Conservation (phyloP, 2,797 vertebrate species). For the Rhynchotus rufescens region DNA sequence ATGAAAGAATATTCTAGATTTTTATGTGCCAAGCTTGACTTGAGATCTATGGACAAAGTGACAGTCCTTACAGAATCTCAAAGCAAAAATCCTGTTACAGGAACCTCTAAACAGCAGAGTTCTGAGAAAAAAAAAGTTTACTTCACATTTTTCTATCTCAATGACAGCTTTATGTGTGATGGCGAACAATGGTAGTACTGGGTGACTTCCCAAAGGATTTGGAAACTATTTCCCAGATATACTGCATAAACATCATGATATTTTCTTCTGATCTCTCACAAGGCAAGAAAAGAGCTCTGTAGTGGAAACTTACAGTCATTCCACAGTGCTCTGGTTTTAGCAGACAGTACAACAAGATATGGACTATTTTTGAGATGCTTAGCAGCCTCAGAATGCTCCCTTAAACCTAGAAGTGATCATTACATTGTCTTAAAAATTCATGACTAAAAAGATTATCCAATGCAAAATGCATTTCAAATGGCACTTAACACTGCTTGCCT, state of each 20-base stretch:
- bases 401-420: not conserved
- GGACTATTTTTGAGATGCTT: not conserved
- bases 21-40: not conserved
- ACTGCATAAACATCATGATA: not conserved
- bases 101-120: not conserved
- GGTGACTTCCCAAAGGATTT: not conserved
- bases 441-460: not conserved
- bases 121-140: not conserved
- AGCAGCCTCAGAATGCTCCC: not conserved
- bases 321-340: not conserved
- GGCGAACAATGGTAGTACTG: not conserved
- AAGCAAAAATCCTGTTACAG: not conserved
- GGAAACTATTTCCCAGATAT: not conserved
- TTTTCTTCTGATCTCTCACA: not conserved
- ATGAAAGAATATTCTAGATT: not conserved
- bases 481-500: not conserved
- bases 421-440: not conserved
- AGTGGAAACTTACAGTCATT: not conserved
- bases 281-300: not conserved
- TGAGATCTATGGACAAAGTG: not conserved
- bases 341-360: not conserved
- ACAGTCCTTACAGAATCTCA: not conserved
- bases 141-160: not conserved
- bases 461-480: not conserved
- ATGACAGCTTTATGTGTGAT: not conserved